Evolutionary conservation across 2,797 vertebrate genomes (phyloP), one percentile per base, ranked within the genome.

Genomic region (Sebastes kiyomatsui): DNA sequence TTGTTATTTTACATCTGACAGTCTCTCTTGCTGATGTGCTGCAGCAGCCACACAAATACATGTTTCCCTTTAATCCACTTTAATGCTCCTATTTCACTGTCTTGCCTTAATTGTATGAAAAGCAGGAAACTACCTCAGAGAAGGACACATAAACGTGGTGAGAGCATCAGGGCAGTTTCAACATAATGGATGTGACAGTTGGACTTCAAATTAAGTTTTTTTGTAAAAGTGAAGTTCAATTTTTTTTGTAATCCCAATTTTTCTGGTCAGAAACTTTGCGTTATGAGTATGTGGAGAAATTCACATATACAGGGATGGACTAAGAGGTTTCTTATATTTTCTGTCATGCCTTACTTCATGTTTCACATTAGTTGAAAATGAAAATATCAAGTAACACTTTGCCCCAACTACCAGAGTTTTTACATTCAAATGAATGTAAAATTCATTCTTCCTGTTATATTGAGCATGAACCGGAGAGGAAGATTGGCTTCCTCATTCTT

Each of bases 1-100:
- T 75, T 72, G 61, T 79, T 16, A 49, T 79, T 71, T 64, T 30
- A 49, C 55, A 72, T 56, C 42, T 52, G 33, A 60, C 49, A 38
- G 3, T 9, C 42, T 46, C 33, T 35, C 67, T 72, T n/a, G 67
- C 55, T 23, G 22, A 60, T 7, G 56, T 60, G 9, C 52, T 16
- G 46, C 65, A n/a, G 67, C 42, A 38, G 49, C 52, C 65, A 23
- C 8, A 4, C 28, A 22, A 38, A 10, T 52, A 54, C 20, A 68
- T 73, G 30, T 60, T 30, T n/a, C 33, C 28, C 18, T 46, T 46
- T 18, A 46, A 18, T 33, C 13, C 23, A 12, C 38, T 54, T 65
- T 33, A 35, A 1, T 11, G 23, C 52, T 77, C 30, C 20, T 49
- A 54, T 56, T 46, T 65, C 8, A 14, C 27, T 4, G 11, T 8